phyloP scores from a whole-genome alignment of 2,888 invertebrate species.

The Cotesia congregata region DNA sequence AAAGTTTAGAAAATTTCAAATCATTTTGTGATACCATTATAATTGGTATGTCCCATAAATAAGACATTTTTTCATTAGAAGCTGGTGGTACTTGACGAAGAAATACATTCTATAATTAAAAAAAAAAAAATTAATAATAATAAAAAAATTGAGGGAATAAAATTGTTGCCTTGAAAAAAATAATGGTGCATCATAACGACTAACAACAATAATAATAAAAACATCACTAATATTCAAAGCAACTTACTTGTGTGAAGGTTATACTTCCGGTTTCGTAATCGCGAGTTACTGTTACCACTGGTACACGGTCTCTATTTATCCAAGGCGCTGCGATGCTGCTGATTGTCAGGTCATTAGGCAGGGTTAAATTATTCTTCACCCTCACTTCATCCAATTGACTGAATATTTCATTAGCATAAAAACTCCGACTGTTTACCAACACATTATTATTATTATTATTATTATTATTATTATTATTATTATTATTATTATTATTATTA shows the following conservation, averaged over 20 bases:
- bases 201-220: constrained; percentile 63
- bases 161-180: constrained; percentile 31
- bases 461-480: no score
- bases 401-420: constrained; percentile 87
- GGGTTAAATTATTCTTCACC: constrained; percentile 68
- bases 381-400: constrained; percentile 79
- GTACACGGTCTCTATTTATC: constrained; percentile 86
- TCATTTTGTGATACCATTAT: constrained; percentile 75
- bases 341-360: constrained; percentile 75
- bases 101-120: constrained; percentile 46
- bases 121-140: not conserved
- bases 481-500: no score
- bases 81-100: constrained; percentile 70
- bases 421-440: constrained; percentile 71
- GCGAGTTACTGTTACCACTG: constrained; percentile 80
- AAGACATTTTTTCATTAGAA: constrained; percentile 74
- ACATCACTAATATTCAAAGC: constrained; percentile 5
- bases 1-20: constrained; percentile 74
- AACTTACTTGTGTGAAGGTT: constrained; percentile 76
- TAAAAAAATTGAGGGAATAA: not conserved
- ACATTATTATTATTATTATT: not conserved
- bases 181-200: constrained; percentile 63
- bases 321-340: constrained; percentile 84
- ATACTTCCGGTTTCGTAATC: constrained; percentile 78
- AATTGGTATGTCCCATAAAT: constrained; percentile 83